Percentiles rank a stretch among this genome's conserved stretches.
Evolutionary conservation across 2,888 invertebrate species (phyloP).

Genomic region (Hirtodrosophila alboralis): DNA sequence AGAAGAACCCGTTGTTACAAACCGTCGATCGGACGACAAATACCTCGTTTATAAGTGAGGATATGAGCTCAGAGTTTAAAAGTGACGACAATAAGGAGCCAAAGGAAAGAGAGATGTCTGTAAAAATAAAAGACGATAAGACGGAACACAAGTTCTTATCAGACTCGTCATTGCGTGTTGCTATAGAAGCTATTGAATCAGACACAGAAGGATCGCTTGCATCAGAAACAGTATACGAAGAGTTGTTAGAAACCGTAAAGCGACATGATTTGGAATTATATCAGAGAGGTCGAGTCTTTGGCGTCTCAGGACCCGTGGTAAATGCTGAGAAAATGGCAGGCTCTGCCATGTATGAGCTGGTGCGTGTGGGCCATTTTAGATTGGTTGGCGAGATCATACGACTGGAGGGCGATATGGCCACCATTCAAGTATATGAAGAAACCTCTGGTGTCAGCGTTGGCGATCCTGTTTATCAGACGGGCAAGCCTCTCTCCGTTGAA

Average conservation of each 20-base stretch:
- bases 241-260: too few species aligned
- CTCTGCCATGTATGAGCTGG: constrained; percentile 99
- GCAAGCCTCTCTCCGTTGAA: constrained; percentile 99
- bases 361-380: constrained; percentile 98
- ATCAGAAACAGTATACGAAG: too few species aligned
- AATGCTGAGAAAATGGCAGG: constrained; percentile 99
- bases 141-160: background rate
- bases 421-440: constrained; percentile 99
- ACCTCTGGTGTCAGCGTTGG: constrained; percentile 99
- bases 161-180: background rate
- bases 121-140: too few species aligned
- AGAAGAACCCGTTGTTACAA: background rate
- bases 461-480: constrained; percentile 98
- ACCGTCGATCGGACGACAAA: constrained; percentile 23
- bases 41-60: constrained; percentile 37
- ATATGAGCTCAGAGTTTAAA: background rate
- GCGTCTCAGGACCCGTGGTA: constrained; percentile 99
- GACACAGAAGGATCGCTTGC: too few species aligned
- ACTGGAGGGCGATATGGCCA: constrained; percentile 99
- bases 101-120: too few species aligned
- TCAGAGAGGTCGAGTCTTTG: constrained; percentile 93
- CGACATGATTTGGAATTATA: background rate
- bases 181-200: too few species aligned
- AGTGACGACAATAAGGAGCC: background rate
- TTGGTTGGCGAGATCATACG: constrained; percentile 99